Evolutionary conservation across 2,888 invertebrate species (phyloP), one percentile per base, ranked within the genome.

Genomic region (Agrotis segetum): DNA sequence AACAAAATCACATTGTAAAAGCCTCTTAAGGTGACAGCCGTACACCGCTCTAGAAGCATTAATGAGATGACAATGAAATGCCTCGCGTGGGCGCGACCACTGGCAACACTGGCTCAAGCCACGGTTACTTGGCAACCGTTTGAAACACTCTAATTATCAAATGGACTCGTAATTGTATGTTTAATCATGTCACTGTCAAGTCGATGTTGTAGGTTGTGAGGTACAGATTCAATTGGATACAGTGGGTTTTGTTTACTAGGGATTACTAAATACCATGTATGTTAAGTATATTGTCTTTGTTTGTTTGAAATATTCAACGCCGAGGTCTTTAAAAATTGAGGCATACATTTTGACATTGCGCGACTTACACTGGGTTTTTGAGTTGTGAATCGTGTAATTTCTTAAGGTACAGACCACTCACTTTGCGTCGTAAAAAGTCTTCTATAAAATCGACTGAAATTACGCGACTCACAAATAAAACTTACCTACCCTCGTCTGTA

Each of bases 21-120:
- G n/a, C 29, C 7, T 47, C 84, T 74, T 81, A 65, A 44, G 44
- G 59, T 70, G 52, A 78, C 64, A 64, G 61, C 50, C 69, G 73
- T 67, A 62, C 68, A 70, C 63, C 63, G 75, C 60, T 76, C 79
- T 70, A 74, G 70, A 79, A 82, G 56, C 75, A 79, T 79, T 81
- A 85, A 84, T 73, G 77, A 85, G 76, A 14, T 60, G 78, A 85
- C 85, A 85, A 84, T 82, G 83, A 85, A 82, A 75, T 62, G 52
- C 52, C 40, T 53, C 14, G 75, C 63, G 83, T 83, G 71, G 83
- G 83, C 55, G 64, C 19, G n/a, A 29, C 53, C 63, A 52, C 34
- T 40, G 40, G 40, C 11, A 40, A 40, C 40, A 40, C 40, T 40
- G 11, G 11, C 40, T 40, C 55, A 19, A 46, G 46, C 56, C 11